A percentile compares a stretch with the other conserved stretches of the same genome.
phyloP scores from a whole-genome alignment of 2,888 invertebrate genomes.

The Microctonus aethiopoides region DNA sequence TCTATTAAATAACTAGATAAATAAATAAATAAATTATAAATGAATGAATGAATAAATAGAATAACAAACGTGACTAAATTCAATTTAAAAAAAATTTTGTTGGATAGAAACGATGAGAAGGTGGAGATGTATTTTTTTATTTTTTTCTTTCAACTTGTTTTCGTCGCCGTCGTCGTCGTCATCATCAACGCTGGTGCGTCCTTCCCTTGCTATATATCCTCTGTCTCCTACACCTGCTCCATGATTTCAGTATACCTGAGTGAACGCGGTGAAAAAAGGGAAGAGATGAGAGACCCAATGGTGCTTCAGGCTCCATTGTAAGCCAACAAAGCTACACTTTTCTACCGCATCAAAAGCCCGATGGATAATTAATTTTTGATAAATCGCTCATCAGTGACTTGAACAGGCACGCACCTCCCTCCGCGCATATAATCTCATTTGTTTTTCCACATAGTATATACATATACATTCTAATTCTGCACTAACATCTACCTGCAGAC shows the following conservation, averaged over 20 bases:
- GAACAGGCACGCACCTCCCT: slow-evolving; percentile 35
- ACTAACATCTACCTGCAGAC: background rate
- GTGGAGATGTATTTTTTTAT: too few relatives aligned
- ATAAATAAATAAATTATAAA: too few relatives aligned
- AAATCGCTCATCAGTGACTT: slow-evolving; percentile 62
- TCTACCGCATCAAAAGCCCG: slow-evolving; percentile 57
- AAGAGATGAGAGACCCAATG: slow-evolving; percentile 1
- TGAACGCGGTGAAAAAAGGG: slow-evolving; percentile 21
- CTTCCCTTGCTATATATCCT: slow-evolving; percentile 27
- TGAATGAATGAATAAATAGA: too few relatives aligned
- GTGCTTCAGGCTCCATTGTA: slow-evolving; percentile 52
- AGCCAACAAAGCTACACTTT: slow-evolving; percentile 61
- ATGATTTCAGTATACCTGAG: slow-evolving; percentile 7
- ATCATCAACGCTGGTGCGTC: background rate
- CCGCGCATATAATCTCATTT: slow-evolving; percentile 5
- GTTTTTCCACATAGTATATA: background rate
- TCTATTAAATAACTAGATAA: too few relatives aligned
- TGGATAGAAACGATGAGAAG: too few relatives aligned
- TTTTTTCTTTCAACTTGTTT: too few relatives aligned
- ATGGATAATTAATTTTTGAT: slow-evolving; percentile 67
- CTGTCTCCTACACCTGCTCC: slow-evolving; percentile 37
- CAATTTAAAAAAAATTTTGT: too few relatives aligned
- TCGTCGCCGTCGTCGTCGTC: slow-evolving; percentile 38
- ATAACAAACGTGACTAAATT: too few relatives aligned
- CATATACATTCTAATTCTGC: background rate